Evolutionary conservation across 2,888 invertebrate species (phyloP), one percentile per base, ranked within the genome.

Genomic region (Metopia argyrocephala): DNA sequence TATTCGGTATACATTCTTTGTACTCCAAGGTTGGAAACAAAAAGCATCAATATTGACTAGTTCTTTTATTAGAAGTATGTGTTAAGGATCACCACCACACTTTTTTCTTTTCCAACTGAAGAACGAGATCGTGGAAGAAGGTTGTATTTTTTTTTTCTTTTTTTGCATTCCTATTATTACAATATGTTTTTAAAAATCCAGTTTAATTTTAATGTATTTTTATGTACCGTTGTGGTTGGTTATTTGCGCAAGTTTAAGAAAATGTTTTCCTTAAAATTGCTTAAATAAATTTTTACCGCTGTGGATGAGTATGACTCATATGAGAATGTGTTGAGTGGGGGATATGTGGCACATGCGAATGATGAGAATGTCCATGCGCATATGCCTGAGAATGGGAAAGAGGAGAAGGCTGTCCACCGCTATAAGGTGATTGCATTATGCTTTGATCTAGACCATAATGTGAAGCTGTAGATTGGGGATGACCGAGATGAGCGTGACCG

Each of bases 241-340:
- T n/a, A n/a, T n/a, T n/a, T n/a, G n/a, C n/a, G n/a, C n/a, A n/a
- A n/a, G n/a, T n/a, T 38, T 12, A 12, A 38, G 15, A 38, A 38
- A 12, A 12, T 12, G 38, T 12, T 38, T 38, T 12, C 38, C 15
- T 38, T 12, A 38, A 4, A 38, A 38, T n/a, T 56, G 5, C 15
- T 54, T 25, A 12, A 62, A 9, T 31, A 28, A 50, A 50, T 21
- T 81, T 65, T 94, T 95, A 96, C 93, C 96, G 95, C 91, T 96
- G 96, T 86, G 95, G 93, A 91, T 96, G 96, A 86, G 94, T 93
- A 89, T 93, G 93, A 84, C 93, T 92, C 93, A 94, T 93, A 87
- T 94, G 94, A 73, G 90, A 89, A 85, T 89, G 89, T 71, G 90
- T 88, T 83, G 94, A 93, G 89, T 94, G 93, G 78, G 92, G 91